Evolutionary conservation across 2,113 vertebrate species (phyloP).

Genomic region (Argyrosomus japonicus): DNA sequence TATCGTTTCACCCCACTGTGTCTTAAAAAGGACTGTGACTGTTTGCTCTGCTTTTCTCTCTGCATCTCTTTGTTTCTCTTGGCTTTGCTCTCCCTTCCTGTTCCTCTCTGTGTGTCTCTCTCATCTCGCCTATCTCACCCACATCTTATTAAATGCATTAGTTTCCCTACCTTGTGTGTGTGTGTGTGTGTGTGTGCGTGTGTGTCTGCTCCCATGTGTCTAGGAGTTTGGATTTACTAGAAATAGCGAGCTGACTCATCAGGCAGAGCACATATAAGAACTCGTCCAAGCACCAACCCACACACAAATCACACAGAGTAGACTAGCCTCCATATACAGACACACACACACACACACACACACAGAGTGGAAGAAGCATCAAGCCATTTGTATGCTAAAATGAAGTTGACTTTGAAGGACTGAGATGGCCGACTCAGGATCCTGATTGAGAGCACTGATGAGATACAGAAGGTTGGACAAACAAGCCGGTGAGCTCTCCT

Average conservation of each 20-base stretch:
- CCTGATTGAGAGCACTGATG: conserved; percentile 74
- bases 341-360: conserved; percentile 22
- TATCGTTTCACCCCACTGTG: conserved; percentile 58
- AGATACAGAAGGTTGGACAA: conserved; percentile 70
- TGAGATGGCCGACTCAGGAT: conserved; percentile 44
- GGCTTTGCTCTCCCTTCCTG: conserved; percentile 20
- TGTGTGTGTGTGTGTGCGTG: conserved; percentile 19
- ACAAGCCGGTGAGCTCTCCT: conserved; percentile 49
- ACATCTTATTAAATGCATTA: conserved; percentile 51
- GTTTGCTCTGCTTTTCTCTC: conserved; percentile 12
- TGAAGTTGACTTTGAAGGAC: conserved; percentile 74
- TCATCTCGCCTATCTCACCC: conserved; percentile 47
- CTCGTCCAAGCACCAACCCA: conserved; percentile 49
- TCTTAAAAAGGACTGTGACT: conserved; percentile 57
- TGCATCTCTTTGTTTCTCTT: conserved; percentile 15
- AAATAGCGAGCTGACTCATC: conserved; percentile 73
- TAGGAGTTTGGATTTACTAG: conserved; percentile 54
- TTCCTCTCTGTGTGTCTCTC: conserved; percentile 33
- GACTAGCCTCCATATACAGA: conserved; percentile 9
- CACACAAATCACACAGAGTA: conserved; percentile 44
- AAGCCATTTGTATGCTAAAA: conserved; percentile 72
- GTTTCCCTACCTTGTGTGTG: conserved; percentile 14
- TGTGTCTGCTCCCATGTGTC: conserved; percentile 42
- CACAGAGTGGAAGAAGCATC: conserved; percentile 15
- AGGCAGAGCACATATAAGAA: conserved; percentile 54